These are phyloP conservation scores for Accipiter virgatus DNA, from an alignment of 2,113 vertebrate genomes.

Conservation along the genomic window DNA sequence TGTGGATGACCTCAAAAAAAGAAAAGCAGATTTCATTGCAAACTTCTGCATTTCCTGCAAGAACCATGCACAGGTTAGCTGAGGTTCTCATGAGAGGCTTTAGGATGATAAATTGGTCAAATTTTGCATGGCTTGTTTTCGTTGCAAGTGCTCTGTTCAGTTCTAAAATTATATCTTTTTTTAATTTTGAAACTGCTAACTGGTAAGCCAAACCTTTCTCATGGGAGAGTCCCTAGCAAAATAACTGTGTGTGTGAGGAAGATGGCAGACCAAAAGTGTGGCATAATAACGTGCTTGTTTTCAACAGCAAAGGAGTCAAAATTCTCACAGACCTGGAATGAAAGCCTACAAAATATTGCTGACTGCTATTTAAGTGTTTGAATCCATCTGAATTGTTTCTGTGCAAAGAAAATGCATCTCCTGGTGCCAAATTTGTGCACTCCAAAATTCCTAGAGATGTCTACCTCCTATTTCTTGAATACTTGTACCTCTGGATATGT, in stretches of 20 bases:
- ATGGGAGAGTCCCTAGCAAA: not conserved
- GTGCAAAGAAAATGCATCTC: not conserved
- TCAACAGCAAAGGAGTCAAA: not conserved
- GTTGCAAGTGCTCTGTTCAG: not conserved
- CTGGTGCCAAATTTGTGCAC: not conserved
- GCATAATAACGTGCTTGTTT: not conserved
- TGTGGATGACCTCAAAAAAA: not conserved
- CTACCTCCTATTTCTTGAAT: not conserved
- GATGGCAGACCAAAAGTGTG: not conserved
- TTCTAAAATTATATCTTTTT: not conserved
- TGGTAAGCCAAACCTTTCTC: not conserved
- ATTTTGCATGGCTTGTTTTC: not conserved
- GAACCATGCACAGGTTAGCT: not conserved
- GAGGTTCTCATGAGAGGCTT: not conserved
- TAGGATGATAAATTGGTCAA: not conserved
- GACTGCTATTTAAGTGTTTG: not conserved
- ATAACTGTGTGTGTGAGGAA: not conserved
- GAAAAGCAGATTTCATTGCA: not conserved
- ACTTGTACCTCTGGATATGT: not conserved
- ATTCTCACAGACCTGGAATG: not conserved
- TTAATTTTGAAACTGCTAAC: not conserved
- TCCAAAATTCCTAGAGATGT: not conserved
- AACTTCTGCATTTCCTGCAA: not conserved
- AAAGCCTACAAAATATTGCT: not conserved
- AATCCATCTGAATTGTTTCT: not conserved